These are phyloP conservation scores for Epinotia brunnichana DNA, from an alignment of 2,888 invertebrate species.

Conservation along the genomic window DNA sequence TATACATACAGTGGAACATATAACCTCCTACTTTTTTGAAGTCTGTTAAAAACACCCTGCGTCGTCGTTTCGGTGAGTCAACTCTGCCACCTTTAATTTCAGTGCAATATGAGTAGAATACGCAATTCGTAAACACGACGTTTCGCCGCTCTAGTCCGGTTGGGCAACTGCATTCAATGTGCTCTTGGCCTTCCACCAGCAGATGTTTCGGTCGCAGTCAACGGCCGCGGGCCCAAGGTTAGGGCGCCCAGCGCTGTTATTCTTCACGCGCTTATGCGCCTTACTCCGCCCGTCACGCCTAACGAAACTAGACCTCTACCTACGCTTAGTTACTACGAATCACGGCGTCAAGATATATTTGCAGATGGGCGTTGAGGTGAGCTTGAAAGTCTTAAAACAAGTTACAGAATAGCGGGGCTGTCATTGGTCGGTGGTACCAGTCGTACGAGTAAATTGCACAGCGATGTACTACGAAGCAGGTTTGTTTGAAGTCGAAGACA, in stretches of 20 bases:
- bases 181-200: conserved; percentile 6
- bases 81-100: background rate
- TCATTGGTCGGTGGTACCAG: too few relatives aligned
- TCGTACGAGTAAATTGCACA: background rate
- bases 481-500: background rate
- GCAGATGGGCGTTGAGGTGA: too few relatives aligned
- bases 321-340: too few relatives aligned
- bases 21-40: too few relatives aligned
- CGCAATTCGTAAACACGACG: background rate
- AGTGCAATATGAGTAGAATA: background rate
- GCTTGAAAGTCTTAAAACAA: too few relatives aligned
- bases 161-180: background rate
- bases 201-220: background rate
- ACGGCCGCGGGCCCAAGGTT: background rate
- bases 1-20: too few relatives aligned
- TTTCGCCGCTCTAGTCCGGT: background rate
- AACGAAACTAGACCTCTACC: too few relatives aligned
- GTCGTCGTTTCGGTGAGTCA: background rate
- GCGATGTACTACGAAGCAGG: background rate
- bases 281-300: too few relatives aligned
- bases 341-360: too few relatives aligned
- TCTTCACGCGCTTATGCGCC: too few relatives aligned
- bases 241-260: background rate
- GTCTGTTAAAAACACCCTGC: background rate
- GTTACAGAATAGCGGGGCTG: too few relatives aligned